Evolutionary conservation across 2,888 invertebrate species (phyloP).

Genomic region (Pterostichus madidus): DNA sequence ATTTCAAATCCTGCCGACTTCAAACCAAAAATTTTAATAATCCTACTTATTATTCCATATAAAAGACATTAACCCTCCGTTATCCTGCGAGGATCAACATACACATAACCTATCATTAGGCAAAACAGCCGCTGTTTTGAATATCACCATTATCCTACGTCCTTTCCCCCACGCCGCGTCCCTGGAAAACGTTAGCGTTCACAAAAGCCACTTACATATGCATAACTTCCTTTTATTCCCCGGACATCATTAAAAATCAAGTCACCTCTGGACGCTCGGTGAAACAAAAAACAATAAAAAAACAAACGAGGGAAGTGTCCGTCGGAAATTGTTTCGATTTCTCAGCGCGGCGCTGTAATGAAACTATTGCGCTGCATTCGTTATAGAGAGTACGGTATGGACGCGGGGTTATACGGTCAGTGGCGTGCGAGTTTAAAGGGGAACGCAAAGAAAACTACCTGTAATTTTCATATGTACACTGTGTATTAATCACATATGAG

Average conservation of each 20-base stretch:
- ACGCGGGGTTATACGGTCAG: background rate
- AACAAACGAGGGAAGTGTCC: slow-evolving; percentile 48
- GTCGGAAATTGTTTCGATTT: slow-evolving; percentile 57
- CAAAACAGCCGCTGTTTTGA: slow-evolving; percentile 55
- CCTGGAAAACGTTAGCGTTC: slow-evolving; percentile 6
- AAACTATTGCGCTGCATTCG: slow-evolving; percentile 37
- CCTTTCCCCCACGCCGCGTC: background rate
- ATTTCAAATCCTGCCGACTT: slow-evolving; percentile 39
- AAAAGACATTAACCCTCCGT: slow-evolving; percentile 48
- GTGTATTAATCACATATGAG: too few relatives aligned
- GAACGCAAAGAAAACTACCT: too few relatives aligned
- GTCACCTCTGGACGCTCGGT: slow-evolving; percentile 43
- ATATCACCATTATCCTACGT: slow-evolving; percentile 47
- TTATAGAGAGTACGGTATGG: background rate
- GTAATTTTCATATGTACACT: too few relatives aligned
- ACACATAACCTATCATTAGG: slow-evolving; percentile 58
- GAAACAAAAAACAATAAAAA: slow-evolving; percentile 41
- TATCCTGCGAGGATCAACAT: slow-evolving; percentile 54
- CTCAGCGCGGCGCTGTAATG: slow-evolving; percentile 33
- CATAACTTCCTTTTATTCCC: slow-evolving; percentile 62
- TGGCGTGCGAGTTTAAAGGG: background rate
- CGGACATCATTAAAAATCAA: slow-evolving; percentile 62
- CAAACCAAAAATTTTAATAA: slow-evolving; percentile 55
- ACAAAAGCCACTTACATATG: slow-evolving; percentile 57
- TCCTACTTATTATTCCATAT: slow-evolving; percentile 56